Conservation (phyloP, 2,113 vertebrate species). For the Cyanoramphus novaezelandiae region DNA sequence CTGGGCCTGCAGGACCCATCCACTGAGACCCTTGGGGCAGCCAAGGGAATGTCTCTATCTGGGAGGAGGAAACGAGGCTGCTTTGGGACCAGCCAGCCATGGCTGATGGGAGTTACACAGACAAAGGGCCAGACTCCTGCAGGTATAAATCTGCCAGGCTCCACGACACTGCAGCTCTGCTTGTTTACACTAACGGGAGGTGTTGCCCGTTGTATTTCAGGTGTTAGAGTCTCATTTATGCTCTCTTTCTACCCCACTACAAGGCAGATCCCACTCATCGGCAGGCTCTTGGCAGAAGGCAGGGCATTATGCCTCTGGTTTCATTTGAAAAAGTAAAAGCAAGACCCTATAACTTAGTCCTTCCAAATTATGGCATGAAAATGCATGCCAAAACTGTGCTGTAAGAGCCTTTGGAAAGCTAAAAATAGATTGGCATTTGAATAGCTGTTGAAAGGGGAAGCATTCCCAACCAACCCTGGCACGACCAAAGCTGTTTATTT, state of each 20-base stretch:
- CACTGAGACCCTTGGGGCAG: background rate
- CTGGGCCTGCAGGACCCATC: background rate
- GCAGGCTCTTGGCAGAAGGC: background rate
- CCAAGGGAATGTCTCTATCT: background rate
- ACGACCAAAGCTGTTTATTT: background rate
- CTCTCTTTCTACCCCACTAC: background rate
- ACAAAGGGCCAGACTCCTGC: background rate
- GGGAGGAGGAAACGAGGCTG: background rate
- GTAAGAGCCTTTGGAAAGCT: constrained; percentile 28
- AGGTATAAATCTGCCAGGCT: background rate
- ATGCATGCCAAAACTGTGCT: background rate
- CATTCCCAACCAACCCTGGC: background rate
- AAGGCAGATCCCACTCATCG: background rate
- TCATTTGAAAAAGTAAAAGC: constrained; percentile 6
- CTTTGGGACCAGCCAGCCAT: background rate
- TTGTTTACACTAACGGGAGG: accelerated
- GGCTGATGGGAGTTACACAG: background rate
- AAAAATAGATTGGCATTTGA: constrained; percentile 40
- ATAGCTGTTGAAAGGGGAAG: constrained; percentile 13
- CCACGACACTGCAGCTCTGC: background rate
- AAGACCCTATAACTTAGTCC: background rate
- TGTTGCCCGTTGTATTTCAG: background rate
- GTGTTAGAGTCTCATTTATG: background rate
- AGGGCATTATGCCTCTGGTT: background rate
- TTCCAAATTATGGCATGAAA: background rate